Evolutionary conservation across 2,113 vertebrate genomes (phyloP), one percentile per base, ranked within the genome.

Genomic region (Sorex fumeus): DNA sequence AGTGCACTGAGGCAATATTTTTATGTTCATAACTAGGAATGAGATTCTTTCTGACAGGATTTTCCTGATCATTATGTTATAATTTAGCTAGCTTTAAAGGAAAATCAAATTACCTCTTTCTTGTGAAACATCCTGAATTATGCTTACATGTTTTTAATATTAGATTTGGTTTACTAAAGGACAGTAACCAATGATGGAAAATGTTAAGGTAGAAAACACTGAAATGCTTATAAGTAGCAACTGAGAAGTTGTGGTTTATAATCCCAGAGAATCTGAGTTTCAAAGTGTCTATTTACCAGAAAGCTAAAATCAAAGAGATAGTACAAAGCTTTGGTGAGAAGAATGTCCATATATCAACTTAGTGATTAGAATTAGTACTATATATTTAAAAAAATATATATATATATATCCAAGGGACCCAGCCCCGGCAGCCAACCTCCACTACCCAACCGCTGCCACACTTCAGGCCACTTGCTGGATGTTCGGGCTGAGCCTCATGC

Each of bases 71-170:
- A 70, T 81, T 94, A 69, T 57, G 19, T 71, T 88, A 87, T 87
- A 92, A 92, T 79, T 94, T 79, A 78, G 62, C 80, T 91, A 91
- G 92, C 76, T 87, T 43, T 80, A 95, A 88, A 81, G 32, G 45
- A 74, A 23, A 96, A 95, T 92, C 86, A 88, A 88, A 81, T 91
- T 87, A 88, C 6, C 45, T 77, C 16, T 91, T 94, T 84, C 72
- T 92, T 43, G 66, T 92, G 81, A 84, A 86, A 92, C 34, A 74
- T 91, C n/a, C 87, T 93, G 84, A 95, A 81, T 89, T 93, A 77
- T 95, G 60, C 93, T 91, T 90, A 90, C n/a, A 62, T 69, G 18
- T 92, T 81, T 91, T 95, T 82, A 95, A 84, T 86, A 91, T 78
- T 93, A 91, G 76, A 96, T 96, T 93, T 88, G 34, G 23, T 40